A percentile compares a stretch with the other conserved stretches of the same genome.
Evolutionary conservation across 2,888 invertebrate species (phyloP).

Genomic region (Ichneumon xanthorius): DNA sequence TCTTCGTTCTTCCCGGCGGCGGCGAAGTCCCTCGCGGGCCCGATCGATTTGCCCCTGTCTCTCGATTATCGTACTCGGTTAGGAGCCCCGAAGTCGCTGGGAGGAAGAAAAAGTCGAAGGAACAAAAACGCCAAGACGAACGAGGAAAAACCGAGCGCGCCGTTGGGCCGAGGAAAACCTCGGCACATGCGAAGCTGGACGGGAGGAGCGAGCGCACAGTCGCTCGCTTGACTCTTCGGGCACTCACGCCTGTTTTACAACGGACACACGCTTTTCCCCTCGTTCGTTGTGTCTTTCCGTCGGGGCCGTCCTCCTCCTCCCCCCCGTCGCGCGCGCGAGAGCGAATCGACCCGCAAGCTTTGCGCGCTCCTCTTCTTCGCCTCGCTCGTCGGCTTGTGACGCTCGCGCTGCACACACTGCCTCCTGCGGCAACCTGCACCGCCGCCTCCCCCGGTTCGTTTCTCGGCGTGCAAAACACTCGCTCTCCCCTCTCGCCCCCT

Average conservation of each 20-base stretch:
- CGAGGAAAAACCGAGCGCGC: neutral
- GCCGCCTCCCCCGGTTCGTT: slow-evolving; percentile 22
- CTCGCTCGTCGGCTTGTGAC: slow-evolving; percentile 35
- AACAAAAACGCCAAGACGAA: neutral
- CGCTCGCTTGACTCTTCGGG: neutral
- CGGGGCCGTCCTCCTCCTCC: neutral
- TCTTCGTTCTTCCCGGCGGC: slow-evolving; percentile 36
- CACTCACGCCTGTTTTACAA: neutral
- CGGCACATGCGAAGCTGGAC: slow-evolving; percentile 22
- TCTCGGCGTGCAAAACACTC: slow-evolving; percentile 6
- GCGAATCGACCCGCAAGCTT: slow-evolving; percentile 61
- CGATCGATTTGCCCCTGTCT: slow-evolving; percentile 63
- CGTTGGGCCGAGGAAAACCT: slow-evolving; percentile 58
- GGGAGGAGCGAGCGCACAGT: slow-evolving; percentile 20
- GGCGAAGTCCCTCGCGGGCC: slow-evolving; percentile 39
- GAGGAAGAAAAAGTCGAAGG: slow-evolving; percentile 1
- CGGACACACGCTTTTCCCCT: slow-evolving; percentile 12
- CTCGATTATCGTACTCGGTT: slow-evolving; percentile 59
- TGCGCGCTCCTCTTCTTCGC: slow-evolving; percentile 36
- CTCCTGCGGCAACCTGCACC: slow-evolving; percentile 42
- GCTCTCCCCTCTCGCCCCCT: slow-evolving; percentile 40
- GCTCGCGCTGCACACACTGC: slow-evolving; percentile 27
- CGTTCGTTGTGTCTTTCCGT: slow-evolving; percentile 15
- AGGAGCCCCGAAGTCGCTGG: slow-evolving; percentile 10
- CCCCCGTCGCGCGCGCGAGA: slow-evolving; percentile 25